Evolutionary conservation across 1,140 invertebrate genomes (phyloP), one percentile per base, ranked within the genome.

Genomic region (Dreissena rostriformis): DNA sequence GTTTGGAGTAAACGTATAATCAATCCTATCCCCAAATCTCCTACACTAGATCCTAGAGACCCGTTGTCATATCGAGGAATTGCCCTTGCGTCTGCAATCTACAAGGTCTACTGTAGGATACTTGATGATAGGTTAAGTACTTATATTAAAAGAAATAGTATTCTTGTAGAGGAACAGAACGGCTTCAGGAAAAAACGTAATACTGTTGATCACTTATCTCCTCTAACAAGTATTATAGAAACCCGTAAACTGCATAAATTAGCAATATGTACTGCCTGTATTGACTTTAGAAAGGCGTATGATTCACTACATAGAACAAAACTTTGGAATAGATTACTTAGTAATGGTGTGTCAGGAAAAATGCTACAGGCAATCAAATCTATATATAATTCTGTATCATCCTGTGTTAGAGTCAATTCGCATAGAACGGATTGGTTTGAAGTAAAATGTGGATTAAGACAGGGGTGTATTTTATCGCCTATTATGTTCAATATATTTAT

Each of bases 21-120:
- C 15, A 70, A 73, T 24, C 83, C 83, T 17, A 80, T 85, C 53
- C 83, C 70, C 5, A 85, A 85, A 55, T 66, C 67, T 5, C 57
- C 24, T 14, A 53, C 53, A 24, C 39, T 39, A 49, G 83, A 85
- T 55, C 19, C 39, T 57, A 61, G 63, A 52, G 83, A 85, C 26
- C 83, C 83, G 24, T 14, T 85, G 11, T 68, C 76, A 52, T 85
- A 85, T 66, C 39, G 83, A 24, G 83, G 83, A n/a, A 85, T 85
- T n/a, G 51, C 73, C 8, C 52, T 85, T 29, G 68, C 74, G 17
- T 72, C 76, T 26, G 17, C 39, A 15, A 74, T 78, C 14, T 67
- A 77, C 57, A 85, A 85, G 52, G 14, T 85, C 15, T 85, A 79
- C 65, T 78, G 75, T 68, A 70, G 28, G 24, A 66, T 85, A 24